Evolutionary conservation across 2,888 invertebrate genomes (phyloP), one percentile per base, ranked within the genome.

Genomic region (Geophilus truncorum): DNA sequence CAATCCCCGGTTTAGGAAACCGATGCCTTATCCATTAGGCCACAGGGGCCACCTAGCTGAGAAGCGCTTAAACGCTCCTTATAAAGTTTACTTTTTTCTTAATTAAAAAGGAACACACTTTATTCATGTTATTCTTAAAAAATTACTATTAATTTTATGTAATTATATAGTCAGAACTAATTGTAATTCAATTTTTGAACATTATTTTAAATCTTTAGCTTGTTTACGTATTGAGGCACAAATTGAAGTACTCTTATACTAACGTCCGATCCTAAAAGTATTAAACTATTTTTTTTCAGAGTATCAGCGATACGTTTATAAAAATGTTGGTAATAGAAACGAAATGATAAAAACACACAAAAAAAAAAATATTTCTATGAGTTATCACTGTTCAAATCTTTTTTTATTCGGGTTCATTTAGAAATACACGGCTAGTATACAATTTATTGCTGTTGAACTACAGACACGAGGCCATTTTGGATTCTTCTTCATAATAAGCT

Each of bases 341-440:
- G 32, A 6, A 32, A 32, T 32, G n/a, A n/a, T n/a, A n/a, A n/a
- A n/a, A n/a, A n/a, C n/a, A 40, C 1, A 40, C 9, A 40, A 40
- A 40, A 12, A 40, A 40, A 40, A 18, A 21, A 4, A 15, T 15
- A 6, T 18, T 21, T 21, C 18, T 15, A 15, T 2, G 18, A 9
- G 7, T 62, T 23, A 25, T 28, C 62, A 23, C 25, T 62, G 62
- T 62, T 62, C 62, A 62, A 62, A 62, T 62, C 45, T 45, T 62
- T 62, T n/a, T 62, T 62, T 62, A 62, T 62, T 62, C 62, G 62
- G 62, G 62, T 62, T 62, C 62, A 28, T 62, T 62, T 57, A 62
- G 62, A 62, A 62, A 78, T 78, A 78, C 78, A 78, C 40, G 36
- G 34, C 78, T 78, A 78, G 78, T 78, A 78, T 78, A 78, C 78